Conservation (phyloP, 1,140 invertebrate genomes). For the Drosophila eugracilis region DNA sequence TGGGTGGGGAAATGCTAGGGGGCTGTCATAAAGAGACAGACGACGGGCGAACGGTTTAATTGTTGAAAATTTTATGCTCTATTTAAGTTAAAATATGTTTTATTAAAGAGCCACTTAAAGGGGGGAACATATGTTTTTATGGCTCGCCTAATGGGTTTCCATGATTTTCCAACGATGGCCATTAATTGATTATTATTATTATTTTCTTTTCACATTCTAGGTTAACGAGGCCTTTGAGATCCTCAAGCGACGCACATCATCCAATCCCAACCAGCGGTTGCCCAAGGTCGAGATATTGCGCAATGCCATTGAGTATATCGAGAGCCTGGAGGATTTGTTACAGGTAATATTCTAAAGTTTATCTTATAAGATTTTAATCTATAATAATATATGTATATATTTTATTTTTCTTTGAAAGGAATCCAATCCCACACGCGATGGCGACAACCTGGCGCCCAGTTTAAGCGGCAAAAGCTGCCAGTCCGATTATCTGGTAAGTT, state of each 20-base stretch:
- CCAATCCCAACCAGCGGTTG: slow-evolving; percentile 97
- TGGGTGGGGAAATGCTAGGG: neutral
- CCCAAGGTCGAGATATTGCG: slow-evolving; percentile 99
- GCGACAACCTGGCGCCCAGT: slow-evolving; percentile 76
- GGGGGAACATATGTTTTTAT: slow-evolving; percentile 55
- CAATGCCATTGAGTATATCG: slow-evolving; percentile 99
- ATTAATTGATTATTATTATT: slow-evolving; percentile 60
- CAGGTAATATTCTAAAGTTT: slow-evolving; percentile 85
- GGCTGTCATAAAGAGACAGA: slow-evolving; percentile 58
- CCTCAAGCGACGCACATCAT: slow-evolving; percentile 95
- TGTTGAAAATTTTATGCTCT: slow-evolving; percentile 80
- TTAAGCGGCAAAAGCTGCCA: slow-evolving; percentile 77
- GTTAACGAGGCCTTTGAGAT: slow-evolving; percentile 99
- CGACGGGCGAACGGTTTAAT: slow-evolving; percentile 62
- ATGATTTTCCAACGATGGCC: slow-evolving; percentile 63
- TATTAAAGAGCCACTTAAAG: slow-evolving; percentile 80
- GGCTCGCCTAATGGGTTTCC: slow-evolving; percentile 70
- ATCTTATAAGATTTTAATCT: neutral
- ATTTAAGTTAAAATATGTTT: slow-evolving; percentile 82
- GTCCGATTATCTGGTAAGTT: slow-evolving; percentile 84
- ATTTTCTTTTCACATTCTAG: slow-evolving; percentile 85
- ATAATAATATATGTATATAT: too few relatives aligned
- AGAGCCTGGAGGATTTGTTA: slow-evolving; percentile 94
- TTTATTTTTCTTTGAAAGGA: slow-evolving; percentile 46
- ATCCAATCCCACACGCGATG: slow-evolving; percentile 72